phyloP scores from a whole-genome alignment of 1,140 invertebrate species.

The Andrena cerasifolii region DNA sequence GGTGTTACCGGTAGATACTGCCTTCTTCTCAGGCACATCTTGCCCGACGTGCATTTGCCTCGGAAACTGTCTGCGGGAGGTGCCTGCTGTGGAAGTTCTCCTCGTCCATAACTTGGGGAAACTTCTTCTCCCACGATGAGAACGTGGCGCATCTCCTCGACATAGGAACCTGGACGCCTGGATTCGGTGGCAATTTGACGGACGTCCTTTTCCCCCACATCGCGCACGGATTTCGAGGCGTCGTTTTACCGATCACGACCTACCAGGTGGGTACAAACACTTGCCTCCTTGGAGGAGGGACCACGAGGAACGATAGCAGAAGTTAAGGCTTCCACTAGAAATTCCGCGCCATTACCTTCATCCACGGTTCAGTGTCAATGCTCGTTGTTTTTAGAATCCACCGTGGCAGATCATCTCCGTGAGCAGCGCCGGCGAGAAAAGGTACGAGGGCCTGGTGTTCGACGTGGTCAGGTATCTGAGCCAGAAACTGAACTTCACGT shows the following conservation, averaged over 20 bases:
- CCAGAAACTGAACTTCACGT: slow-evolving; percentile 92
- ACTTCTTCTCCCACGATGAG: slow-evolving; percentile 66
- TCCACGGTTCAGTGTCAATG: no score
- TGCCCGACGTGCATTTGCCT: neutral
- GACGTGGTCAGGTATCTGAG: slow-evolving; percentile 91
- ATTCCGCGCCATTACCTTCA: no score
- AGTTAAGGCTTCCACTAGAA: neutral
- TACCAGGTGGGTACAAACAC: slow-evolving; percentile 86
- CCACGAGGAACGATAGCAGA: no score
- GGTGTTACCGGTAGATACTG: neutral
- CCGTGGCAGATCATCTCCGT: slow-evolving; percentile 90
- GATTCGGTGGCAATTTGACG: slow-evolving; percentile 85
- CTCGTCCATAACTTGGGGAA: slow-evolving; percentile 88
- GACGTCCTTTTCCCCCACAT: slow-evolving; percentile 92
- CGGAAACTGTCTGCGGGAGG: slow-evolving; percentile 82
- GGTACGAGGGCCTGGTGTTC: slow-evolving; percentile 88
- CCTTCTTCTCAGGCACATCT: slow-evolving; percentile 34
- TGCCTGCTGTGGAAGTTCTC: slow-evolving; percentile 86
- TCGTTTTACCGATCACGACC: slow-evolving; percentile 86
- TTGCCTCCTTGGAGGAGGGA: neutral
- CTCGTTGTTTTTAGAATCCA: slow-evolving; percentile 85
- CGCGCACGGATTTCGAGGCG: slow-evolving; percentile 89
- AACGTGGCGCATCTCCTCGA: slow-evolving; percentile 81
- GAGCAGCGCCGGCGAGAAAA: slow-evolving; percentile 83
- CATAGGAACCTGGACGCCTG: slow-evolving; percentile 89